Evolutionary conservation across 1,140 invertebrate species (phyloP).

Genomic region (Hypothenemus hampei): DNA sequence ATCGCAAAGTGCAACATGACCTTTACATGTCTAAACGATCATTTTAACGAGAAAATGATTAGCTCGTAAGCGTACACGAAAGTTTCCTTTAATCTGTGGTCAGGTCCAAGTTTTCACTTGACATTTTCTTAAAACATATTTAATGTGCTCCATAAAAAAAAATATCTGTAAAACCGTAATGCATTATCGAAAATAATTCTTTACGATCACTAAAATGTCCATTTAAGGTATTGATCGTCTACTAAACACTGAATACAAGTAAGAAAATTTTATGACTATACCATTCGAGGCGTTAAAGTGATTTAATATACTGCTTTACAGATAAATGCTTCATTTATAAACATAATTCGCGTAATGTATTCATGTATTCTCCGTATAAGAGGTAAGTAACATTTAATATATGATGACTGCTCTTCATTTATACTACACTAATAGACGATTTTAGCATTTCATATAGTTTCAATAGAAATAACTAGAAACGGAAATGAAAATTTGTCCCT

Average conservation of each 20-base stretch:
- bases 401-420: not conserved
- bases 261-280: conserved; percentile 2
- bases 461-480: too few relatives aligned
- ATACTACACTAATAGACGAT: too few relatives aligned
- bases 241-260: conserved; percentile 1
- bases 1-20: conserved; percentile 1
- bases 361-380: conserved; percentile 3
- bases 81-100: not conserved
- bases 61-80: not conserved
- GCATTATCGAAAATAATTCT: not conserved
- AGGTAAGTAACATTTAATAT: conserved; percentile 5
- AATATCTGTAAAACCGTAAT: not conserved
- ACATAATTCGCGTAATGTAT: not conserved
- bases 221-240: not conserved
- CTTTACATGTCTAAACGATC: conserved; percentile 1
- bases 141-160: not conserved
- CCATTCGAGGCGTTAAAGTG: conserved; percentile 3
- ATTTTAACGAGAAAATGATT: conserved; percentile 3
- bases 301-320: conserved; percentile 2
- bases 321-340: conserved; percentile 7
- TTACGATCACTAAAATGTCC: not conserved
- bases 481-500: too few relatives aligned
- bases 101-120: not conserved
- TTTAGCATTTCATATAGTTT: too few relatives aligned
- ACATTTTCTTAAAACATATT: not conserved